phyloP scores from a whole-genome alignment of 2,113 vertebrate genomes.

The Alethe diademata region DNA sequence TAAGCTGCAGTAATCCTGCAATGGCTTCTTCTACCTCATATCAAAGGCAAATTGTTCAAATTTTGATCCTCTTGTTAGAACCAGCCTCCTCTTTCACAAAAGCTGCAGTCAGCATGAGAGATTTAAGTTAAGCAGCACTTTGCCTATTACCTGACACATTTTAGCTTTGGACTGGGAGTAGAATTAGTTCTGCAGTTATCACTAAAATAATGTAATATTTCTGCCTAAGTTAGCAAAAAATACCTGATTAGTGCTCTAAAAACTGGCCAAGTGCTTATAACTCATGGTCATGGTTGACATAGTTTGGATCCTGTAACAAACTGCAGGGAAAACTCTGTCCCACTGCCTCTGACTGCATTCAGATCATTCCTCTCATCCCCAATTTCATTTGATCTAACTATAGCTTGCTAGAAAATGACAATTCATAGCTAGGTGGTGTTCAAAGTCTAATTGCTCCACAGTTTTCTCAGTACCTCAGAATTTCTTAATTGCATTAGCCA shows the following conservation, averaged over 20 bases:
- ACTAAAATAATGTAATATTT: neutral
- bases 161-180: neutral
- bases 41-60: neutral
- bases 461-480: slow-evolving; percentile 38
- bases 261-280: neutral
- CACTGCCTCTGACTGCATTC: neutral
- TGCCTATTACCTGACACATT: neutral
- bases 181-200: neutral
- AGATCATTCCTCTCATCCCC: neutral
- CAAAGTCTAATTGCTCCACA: slow-evolving; percentile 46
- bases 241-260: neutral
- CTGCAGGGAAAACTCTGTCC: neutral
- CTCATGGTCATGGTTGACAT: neutral
- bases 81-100: neutral
- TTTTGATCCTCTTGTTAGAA: neutral
- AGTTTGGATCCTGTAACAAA: neutral
- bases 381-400: slow-evolving; percentile 18
- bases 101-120: neutral
- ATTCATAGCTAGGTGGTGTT: slow-evolving; percentile 30
- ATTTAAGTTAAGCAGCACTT: neutral
- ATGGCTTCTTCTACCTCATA: neutral
- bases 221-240: slow-evolving; percentile 25
- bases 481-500: slow-evolving; percentile 66
- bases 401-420: slow-evolving; percentile 25
- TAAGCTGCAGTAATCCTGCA: neutral